Evolutionary conservation across 2,797 vertebrate species (phyloP), one percentile per base, ranked within the genome.

Genomic region (Spinibarbus caldwelli): DNA sequence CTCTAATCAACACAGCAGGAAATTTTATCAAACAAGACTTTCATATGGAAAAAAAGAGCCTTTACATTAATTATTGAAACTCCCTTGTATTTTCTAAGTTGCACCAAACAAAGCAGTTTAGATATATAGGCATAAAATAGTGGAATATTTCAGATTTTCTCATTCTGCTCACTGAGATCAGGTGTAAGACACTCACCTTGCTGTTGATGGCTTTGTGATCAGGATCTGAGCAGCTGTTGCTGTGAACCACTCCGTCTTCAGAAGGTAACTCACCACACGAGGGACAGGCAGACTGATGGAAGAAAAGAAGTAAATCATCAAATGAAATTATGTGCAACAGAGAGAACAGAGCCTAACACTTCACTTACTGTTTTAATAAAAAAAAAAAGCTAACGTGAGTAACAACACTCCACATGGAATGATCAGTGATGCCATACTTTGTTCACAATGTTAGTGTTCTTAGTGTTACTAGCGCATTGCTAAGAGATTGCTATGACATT

Each of bases 161-260:
- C 6, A 9, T 41, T 66, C 6, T 72, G 17, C 45, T 75, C 10
- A 12, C 5, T 26, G 29, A 38, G 2, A 31, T 47, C 43, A 14
- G 7, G n/a, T 38, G 2, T 52, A 3, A 17, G 23, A 59, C 6
- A 26, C 70, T 19, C 92, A 97, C 97, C 96, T 97, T 97, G 0
- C 77, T 89, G 90, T 85, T 94, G 89, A 89, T 95, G 66, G 83
- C 88, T 92, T 95, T 97, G 90, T 91, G 95, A 88, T 99, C 97
- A 41, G 72, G 41, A 31, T 98, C 97, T 88, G 95, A 95, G 93
- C 96, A 95, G 90, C 96, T 96, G 70, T 97, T 97, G 90, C 43
- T 49, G 62, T 94, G 95, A 84, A 96, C 92, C 10, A 94, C 85
- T 85, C 91, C 95, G 88, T 96, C 97, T 73, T 97, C 95, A 86